Evolutionary conservation across 2,113 vertebrate genomes (phyloP).

Genomic region (Asarcornis scutulata): DNA sequence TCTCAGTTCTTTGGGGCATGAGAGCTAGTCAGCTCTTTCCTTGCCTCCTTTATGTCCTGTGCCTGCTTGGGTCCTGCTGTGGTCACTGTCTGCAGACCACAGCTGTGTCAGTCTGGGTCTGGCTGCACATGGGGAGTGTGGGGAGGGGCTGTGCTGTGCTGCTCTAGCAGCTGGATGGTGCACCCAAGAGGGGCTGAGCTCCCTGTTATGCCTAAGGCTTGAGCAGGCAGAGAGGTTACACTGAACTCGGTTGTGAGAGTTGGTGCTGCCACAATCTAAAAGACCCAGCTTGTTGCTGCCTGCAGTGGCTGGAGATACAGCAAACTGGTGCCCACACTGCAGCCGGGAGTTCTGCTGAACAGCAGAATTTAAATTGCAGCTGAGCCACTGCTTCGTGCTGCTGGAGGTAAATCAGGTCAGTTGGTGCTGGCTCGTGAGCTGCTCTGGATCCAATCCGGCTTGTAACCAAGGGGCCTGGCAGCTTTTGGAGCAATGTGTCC

Average conservation of each 20-base stretch:
- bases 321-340: not conserved
- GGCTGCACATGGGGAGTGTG: fast-evolving
- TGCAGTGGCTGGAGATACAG: not conserved
- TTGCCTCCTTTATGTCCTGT: not conserved
- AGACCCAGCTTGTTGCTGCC: not conserved
- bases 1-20: conserved; percentile 25
- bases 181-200: not conserved
- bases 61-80: not conserved
- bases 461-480: not conserved
- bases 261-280: too few species aligned
- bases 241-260: too few species aligned
- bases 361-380: not conserved
- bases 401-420: not conserved
- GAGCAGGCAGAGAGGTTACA: too few species aligned
- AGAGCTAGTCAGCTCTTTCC: not conserved
- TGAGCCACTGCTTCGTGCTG: not conserved
- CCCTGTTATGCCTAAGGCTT: fast-evolving
- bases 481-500: not conserved
- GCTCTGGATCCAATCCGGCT: not conserved
- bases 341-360: not conserved
- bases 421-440: not conserved
- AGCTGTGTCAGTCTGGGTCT: not conserved
- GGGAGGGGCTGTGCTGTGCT: not conserved
- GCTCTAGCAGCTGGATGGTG: too few species aligned
- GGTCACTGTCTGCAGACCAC: too few species aligned